Base-by-base conservation (phyloP, 2,797 vertebrate genomes). In the Pristis pectinata region DNA sequence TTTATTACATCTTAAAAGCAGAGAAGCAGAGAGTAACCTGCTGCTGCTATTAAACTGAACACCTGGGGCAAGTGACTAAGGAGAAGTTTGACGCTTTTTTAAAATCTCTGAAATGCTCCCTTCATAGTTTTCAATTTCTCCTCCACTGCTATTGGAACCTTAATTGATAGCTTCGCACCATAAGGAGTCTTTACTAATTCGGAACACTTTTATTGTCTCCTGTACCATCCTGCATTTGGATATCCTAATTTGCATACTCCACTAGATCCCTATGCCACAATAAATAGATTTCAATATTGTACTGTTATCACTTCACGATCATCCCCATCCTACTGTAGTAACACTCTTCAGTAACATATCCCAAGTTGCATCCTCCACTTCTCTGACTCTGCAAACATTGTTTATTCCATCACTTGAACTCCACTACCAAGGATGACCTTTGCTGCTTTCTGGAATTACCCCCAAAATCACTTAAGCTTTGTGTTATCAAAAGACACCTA, bases 381-480 rank as follows among this genome's bases (percentile, higher is more conserved):
- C 82, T 85, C 82, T 53, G 44, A 27, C 22, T 85, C 9, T 85
- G 82, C 49, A 85, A 67, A 49, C 49, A 85, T 85, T 85, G 49
- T 53, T 85, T 49, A 85, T 85, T 85, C 44, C 44, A 22, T 85
- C 83, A 49, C 27, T 24, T 83, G 22, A 6, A 82, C 79, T 82
- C 41, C 44, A 56, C 3, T 24, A 85, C 34, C 49, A 56, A 41
- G 30, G 83, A 34, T 34, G 27, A 59, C n/a, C 83, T 59, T 59
- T 59, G 59, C 10, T 59, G 83, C 27, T 87, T 87, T 87, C 83
- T 87, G 83, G 83, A 87, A 85, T 56, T 56, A 72, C 82, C 53
- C 49, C 82, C 49, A 85, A 82, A 83, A 56, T 13, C 82, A 85
- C 30, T 56, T 56, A 49, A 59, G 49, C 82, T 85, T 83, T 56